These are phyloP conservation scores for Alloscopus bannaensis DNA, from an alignment of 2,888 invertebrate genomes.

Conservation along the genomic window DNA sequence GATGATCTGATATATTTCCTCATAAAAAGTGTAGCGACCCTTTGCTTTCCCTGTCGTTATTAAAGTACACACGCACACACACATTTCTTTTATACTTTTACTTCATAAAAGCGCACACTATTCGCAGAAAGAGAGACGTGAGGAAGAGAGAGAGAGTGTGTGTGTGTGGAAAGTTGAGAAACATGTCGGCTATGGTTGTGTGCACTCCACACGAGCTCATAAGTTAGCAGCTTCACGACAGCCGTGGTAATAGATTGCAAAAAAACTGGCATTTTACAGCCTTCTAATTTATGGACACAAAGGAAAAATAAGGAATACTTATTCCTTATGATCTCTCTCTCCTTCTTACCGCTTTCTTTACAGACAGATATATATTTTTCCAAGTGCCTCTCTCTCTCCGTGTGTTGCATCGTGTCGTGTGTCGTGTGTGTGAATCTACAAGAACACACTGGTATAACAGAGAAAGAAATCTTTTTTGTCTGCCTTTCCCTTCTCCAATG, in stretches of 20 bases:
- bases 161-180: too few relatives aligned
- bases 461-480: slow-evolving; percentile 30
- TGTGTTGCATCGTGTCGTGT: slow-evolving; percentile 22
- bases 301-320: slow-evolving; percentile 59
- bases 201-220: slow-evolving; percentile 47
- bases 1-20: slow-evolving; percentile 67
- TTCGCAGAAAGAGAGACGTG: too few relatives aligned
- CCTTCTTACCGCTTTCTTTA: too few relatives aligned
- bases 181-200: too few relatives aligned
- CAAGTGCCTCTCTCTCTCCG: too few relatives aligned
- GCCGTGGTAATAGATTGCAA: slow-evolving; percentile 71
- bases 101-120: too few relatives aligned
- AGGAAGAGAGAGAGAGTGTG: too few relatives aligned
- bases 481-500: slow-evolving; percentile 11
- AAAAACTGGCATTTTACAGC: slow-evolving; percentile 71
- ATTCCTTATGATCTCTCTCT: slow-evolving; percentile 42
- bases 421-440: neutral
- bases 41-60: too few relatives aligned
- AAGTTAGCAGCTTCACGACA: slow-evolving; percentile 66
- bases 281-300: slow-evolving; percentile 71
- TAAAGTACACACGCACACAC: too few relatives aligned
- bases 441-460: too few relatives aligned
- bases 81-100: too few relatives aligned
- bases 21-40: slow-evolving; percentile 50
- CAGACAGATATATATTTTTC: neutral